A percentile compares a stretch with the other conserved stretches of the same genome.
These are phyloP conservation scores for Micoletzkya japonica DNA, from an alignment of 2,888 invertebrate genomes.

Conservation along the genomic window DNA sequence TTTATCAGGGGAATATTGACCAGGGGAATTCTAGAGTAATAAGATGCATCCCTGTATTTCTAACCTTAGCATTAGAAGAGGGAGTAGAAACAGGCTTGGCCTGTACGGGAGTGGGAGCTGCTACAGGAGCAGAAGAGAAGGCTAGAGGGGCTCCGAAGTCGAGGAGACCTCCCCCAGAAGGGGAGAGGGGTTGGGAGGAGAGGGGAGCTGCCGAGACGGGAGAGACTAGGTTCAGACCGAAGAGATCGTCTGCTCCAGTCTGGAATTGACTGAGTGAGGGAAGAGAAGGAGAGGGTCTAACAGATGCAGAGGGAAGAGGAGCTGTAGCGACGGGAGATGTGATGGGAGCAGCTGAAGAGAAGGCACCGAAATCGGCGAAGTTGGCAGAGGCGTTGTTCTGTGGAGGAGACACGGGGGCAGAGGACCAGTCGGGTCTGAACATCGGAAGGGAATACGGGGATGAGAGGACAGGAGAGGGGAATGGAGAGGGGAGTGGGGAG, in stretches of 20 bases:
- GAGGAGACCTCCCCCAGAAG: constrained; percentile 19
- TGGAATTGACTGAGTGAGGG: not conserved
- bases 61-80: constrained; percentile 19
- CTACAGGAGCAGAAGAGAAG: not conserved
- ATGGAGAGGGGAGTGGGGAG: not conserved
- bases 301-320: not conserved
- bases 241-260: constrained; percentile 11
- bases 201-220: constrained; percentile 8
- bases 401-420: not conserved
- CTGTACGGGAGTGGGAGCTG: constrained; percentile 8
- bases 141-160: constrained; percentile 6
- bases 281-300: no score
- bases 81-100: no score
- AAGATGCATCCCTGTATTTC: not conserved
- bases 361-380: constrained; percentile 25
- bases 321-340: constrained; percentile 4
- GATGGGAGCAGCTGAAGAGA: constrained; percentile 8
- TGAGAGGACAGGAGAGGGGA: not conserved
- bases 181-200: not conserved
- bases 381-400: not conserved
- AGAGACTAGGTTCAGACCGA: constrained; percentile 7
- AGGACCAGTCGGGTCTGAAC: constrained; percentile 11
- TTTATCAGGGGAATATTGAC: not conserved
- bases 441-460: not conserved
- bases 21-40: not conserved